Conservation (phyloP, 2,113 vertebrate species). For the Aspidoscelis tigris region DNA sequence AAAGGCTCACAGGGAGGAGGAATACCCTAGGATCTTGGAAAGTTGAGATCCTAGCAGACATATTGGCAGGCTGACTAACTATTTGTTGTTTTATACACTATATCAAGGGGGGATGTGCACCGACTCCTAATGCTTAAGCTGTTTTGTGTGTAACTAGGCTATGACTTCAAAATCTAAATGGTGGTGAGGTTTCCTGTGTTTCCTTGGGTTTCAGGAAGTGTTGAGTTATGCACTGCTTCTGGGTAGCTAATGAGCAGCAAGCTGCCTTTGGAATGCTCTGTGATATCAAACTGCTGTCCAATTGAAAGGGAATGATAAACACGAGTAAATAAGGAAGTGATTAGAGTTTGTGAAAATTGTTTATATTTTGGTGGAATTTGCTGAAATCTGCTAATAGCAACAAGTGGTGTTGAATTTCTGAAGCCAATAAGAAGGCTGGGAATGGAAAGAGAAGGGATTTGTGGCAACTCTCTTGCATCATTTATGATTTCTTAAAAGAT, state of each 20-base stretch:
- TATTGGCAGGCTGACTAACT: background rate
- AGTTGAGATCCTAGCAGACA: background rate
- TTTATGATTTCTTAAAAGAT: constrained; percentile 66
- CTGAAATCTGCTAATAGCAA: constrained; percentile 55
- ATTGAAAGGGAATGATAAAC: constrained; percentile 50
- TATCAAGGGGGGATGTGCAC: background rate
- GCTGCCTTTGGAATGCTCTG: constrained; percentile 50
- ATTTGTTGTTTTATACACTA: background rate
- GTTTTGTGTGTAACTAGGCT: background rate
- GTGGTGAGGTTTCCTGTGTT: constrained; percentile 17
- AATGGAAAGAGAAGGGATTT: constrained; percentile 46
- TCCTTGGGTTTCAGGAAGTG: constrained; percentile 35
- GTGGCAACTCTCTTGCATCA: constrained; percentile 55
- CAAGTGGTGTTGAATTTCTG: constrained; percentile 63
- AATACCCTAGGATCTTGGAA: background rate
- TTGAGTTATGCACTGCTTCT: constrained; percentile 21
- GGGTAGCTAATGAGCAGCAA: constrained; percentile 43
- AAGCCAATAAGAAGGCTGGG: constrained; percentile 53
- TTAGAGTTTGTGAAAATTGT: constrained; percentile 58
- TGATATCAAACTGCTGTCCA: constrained; percentile 43
- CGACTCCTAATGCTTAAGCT: constrained; percentile 30
- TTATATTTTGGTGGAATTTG: constrained; percentile 60
- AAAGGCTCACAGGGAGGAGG: background rate
- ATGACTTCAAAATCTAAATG: constrained; percentile 14
- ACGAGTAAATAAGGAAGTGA: constrained; percentile 61